Conservation (phyloP, 2,888 invertebrate genomes). For the Chamaedrilus cognettii region DNA sequence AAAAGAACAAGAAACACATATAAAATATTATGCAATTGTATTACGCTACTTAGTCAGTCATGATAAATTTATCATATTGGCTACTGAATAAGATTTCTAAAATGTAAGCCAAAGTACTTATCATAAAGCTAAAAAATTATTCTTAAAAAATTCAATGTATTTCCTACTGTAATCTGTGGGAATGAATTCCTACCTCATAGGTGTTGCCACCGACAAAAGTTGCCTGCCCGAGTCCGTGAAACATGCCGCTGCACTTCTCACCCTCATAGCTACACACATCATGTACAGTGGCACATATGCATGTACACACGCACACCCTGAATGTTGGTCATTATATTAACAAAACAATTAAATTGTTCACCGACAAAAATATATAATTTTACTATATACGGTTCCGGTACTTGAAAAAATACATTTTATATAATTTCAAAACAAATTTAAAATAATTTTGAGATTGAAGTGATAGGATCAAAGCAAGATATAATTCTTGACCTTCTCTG, state of each 20-base stretch:
- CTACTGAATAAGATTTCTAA: too few relatives aligned
- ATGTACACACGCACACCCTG: too few relatives aligned
- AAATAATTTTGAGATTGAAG: too few relatives aligned
- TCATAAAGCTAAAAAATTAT: constrained; percentile 13
- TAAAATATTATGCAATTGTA: neutral
- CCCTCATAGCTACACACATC: constrained; percentile 59
- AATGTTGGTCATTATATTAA: too few relatives aligned
- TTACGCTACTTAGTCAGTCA: too few relatives aligned
- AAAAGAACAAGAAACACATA: neutral
- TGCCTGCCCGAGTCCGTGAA: constrained; percentile 56
- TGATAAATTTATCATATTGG: too few relatives aligned
- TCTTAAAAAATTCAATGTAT: neutral
- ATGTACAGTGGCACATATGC: too few relatives aligned
- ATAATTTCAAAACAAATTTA: too few relatives aligned
- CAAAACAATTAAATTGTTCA: neutral
- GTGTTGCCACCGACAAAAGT: constrained; percentile 52
- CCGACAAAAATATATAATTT: neutral
- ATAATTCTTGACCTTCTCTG: too few relatives aligned
- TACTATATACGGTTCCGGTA: neutral
- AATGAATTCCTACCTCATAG: constrained; percentile 47
- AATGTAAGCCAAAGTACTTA: too few relatives aligned
- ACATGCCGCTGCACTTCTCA: constrained; percentile 52
- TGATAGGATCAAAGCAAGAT: too few relatives aligned
- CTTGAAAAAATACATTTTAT: too few relatives aligned
- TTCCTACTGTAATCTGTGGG: constrained; percentile 5